Conservation (phyloP, 2,113 vertebrate genomes). For the zebrafish (Danio rerio) region GRCz12tu NC_133199.1:29224501-29225000, state of each 20-base stretch:
- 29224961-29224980: conserved; percentile 26
- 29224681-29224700: conserved; percentile 25
- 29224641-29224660: conserved; percentile 36
- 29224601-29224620: conserved; percentile 38
- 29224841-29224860: not conserved
- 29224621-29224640: conserved; percentile 38
- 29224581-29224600: not conserved
- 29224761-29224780: too few species aligned
- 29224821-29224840: not conserved
- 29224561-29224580: not conserved
- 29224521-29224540: conserved; percentile 14
- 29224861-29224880: not conserved
- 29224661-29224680: conserved; percentile 27
- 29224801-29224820: not conserved
- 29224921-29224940: conserved; percentile 9
- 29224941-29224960: conserved; percentile 54
- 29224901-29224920: conserved; percentile 6
- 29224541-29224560: conserved; percentile 8
- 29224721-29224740: not conserved
- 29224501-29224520: conserved; percentile 24
- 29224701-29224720: not conserved
- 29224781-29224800: not conserved
- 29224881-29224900: not conserved
- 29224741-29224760: not conserved
- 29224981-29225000: conserved; percentile 56